phyloP scores from a whole-genome alignment of 2,888 invertebrate species.

The Drosophila helvetica region DNA sequence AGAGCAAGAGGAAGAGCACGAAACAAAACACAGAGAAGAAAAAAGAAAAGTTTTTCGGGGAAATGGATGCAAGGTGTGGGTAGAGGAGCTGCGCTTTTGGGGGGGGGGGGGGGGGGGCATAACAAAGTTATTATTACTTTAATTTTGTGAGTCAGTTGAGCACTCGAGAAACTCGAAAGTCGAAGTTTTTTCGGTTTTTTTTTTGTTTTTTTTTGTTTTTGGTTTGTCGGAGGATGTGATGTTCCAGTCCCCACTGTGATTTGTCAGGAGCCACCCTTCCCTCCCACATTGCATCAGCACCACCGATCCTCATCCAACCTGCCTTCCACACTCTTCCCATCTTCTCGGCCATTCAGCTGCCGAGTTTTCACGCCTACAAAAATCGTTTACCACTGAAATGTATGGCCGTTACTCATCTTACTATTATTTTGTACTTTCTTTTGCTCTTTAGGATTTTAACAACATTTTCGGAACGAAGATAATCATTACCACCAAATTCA shows the following conservation, averaged over 20 bases:
- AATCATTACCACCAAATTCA: too few species aligned
- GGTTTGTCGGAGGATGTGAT: neutral
- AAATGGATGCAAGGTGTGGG: neutral
- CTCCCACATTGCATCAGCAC: too few species aligned
- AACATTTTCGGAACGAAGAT: too few species aligned
- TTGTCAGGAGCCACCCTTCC: slow-evolving; percentile 43
- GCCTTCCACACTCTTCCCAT: too few species aligned
- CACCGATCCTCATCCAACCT: too few species aligned
- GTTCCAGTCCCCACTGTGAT: slow-evolving; percentile 36
- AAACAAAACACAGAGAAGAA: slow-evolving; percentile 20
- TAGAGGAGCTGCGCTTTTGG: slow-evolving; percentile 13
- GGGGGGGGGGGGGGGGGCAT: slow-evolving; percentile 15
- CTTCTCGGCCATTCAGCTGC: too few species aligned
- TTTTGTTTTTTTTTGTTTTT: slow-evolving; percentile 20
- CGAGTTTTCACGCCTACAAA: too few species aligned
- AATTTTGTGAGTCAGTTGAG: slow-evolving; percentile 74
- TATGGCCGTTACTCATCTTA: too few species aligned
- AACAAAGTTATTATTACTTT: slow-evolving; percentile 78
- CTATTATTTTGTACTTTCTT: too few species aligned
- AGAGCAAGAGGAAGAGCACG: neutral
- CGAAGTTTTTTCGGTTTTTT: slow-evolving; percentile 57
- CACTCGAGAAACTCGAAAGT: slow-evolving; percentile 16
- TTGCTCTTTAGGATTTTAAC: too few species aligned
- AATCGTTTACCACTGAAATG: too few species aligned
- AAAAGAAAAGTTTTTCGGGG: slow-evolving; percentile 27